These are phyloP conservation scores for Lumbricus terrestris DNA, from an alignment of 2,888 invertebrate genomes.

Conservation along the genomic window DNA sequence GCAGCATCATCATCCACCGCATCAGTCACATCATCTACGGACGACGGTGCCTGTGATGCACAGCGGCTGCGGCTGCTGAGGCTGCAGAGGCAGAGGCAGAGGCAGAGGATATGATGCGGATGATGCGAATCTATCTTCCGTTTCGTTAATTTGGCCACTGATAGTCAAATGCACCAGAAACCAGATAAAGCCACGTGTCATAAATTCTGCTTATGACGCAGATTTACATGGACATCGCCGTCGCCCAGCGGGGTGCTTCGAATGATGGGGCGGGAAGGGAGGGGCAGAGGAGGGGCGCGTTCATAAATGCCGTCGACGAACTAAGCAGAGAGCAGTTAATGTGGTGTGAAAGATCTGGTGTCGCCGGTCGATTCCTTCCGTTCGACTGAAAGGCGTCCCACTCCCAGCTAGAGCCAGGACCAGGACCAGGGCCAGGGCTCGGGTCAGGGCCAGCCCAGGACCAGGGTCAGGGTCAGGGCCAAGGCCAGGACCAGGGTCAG, in stretches of 20 bases:
- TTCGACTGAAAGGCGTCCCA: background rate
- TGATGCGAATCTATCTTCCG: background rate
- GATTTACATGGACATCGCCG: background rate
- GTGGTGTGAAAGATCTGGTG: background rate
- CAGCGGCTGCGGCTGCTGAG: background rate
- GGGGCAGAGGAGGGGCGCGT: background rate
- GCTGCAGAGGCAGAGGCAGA: background rate
- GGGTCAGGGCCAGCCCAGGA: background rate
- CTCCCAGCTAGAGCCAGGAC: background rate
- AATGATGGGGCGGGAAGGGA: background rate
- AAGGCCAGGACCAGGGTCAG: too few relatives aligned
- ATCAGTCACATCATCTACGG: background rate
- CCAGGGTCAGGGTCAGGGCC: too few relatives aligned
- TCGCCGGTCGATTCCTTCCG: background rate
- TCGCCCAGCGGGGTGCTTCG: background rate
- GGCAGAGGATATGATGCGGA: too few relatives aligned
- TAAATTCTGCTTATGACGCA: conserved; percentile 3
- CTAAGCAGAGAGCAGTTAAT: background rate
- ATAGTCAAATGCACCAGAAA: conserved; percentile 3
- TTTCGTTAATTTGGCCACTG: background rate
- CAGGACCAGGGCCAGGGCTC: background rate
- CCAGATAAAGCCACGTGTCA: background rate
- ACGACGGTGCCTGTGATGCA: background rate
- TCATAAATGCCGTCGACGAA: background rate
- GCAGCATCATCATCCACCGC: too few relatives aligned